phyloP scores from a whole-genome alignment of 2,113 vertebrate genomes.

The Odobenus rosmarus region DNA sequence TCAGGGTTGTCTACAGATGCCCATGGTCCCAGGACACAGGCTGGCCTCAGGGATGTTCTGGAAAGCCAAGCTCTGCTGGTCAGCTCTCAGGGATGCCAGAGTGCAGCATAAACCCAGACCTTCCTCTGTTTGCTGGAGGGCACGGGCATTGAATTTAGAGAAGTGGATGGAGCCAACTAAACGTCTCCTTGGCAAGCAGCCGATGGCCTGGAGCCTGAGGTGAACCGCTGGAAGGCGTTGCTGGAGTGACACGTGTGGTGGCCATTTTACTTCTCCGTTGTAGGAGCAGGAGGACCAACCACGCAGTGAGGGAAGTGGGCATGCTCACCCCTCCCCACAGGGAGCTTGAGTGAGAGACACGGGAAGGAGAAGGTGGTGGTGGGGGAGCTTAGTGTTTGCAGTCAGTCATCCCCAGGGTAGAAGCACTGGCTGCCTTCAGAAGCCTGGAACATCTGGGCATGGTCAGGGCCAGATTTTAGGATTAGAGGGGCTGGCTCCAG shows the following conservation, averaged over 20 bases:
- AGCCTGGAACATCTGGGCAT: not conserved
- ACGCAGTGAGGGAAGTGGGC: not conserved
- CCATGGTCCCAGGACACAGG: not conserved
- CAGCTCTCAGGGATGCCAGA: not conserved
- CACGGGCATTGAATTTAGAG: not conserved
- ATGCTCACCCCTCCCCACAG: not conserved
- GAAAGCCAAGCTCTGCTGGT: not conserved
- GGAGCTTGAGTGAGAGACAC: rapidly evolving
- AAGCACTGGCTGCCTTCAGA: not conserved
- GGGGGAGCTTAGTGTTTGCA: not conserved
- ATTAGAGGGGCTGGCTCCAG: rapidly evolving
- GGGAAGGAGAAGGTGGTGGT: rapidly evolving
- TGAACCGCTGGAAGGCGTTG: not conserved
- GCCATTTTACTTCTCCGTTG: not conserved
- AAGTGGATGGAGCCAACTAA: not conserved
- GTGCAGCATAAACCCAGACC: not conserved
- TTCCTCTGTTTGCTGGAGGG: not conserved
- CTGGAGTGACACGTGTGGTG: rapidly evolving
- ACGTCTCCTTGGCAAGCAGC: not conserved
- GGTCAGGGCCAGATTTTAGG: not conserved
- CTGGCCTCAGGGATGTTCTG: not conserved
- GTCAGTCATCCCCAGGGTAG: not conserved
- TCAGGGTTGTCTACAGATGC: not conserved
- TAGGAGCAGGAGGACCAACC: not conserved
- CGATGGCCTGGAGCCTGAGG: not conserved